Conservation (phyloP, 2,888 invertebrate species). For the Anorthoa munda region DNA sequence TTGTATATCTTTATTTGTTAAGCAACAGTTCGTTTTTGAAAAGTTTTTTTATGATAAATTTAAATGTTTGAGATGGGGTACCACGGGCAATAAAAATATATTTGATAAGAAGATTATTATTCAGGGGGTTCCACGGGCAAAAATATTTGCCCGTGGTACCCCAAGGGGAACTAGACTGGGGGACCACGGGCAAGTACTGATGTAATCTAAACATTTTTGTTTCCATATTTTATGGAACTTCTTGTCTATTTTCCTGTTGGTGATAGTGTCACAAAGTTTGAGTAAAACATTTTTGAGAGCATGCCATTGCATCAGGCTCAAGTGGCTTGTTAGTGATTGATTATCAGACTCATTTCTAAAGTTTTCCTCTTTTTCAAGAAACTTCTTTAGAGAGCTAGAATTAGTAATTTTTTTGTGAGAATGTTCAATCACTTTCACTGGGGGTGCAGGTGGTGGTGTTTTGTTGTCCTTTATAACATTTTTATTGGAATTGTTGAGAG, state of each 20-base stretch:
- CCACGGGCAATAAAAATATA: too few species aligned
- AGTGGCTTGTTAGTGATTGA: conserved; percentile 80
- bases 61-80: too few species aligned
- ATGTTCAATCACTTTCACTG: conserved; percentile 64
- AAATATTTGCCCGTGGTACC: too few species aligned
- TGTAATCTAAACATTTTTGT: conserved; percentile 84
- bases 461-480: conserved; percentile 48
- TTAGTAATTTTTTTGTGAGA: conserved; percentile 76
- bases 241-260: conserved; percentile 81
- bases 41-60: too few species aligned
- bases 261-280: conserved; percentile 74
- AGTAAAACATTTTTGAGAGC: conserved; percentile 82
- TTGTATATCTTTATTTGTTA: too few species aligned
- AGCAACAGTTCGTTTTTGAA: too few species aligned
- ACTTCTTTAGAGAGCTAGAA: conserved; percentile 74
- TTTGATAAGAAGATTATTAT: too few species aligned
- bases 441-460: background rate
- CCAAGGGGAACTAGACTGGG: too few species aligned
- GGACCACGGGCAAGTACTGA: too few species aligned
- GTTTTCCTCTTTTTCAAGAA: conserved; percentile 81
- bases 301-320: conserved; percentile 91
- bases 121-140: too few species aligned
- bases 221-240: conserved; percentile 85
- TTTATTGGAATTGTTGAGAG: conserved; percentile 41
- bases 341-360: conserved; percentile 78